phyloP scores from a whole-genome alignment of 2,888 invertebrate genomes.

The Pheosia tremula region DNA sequence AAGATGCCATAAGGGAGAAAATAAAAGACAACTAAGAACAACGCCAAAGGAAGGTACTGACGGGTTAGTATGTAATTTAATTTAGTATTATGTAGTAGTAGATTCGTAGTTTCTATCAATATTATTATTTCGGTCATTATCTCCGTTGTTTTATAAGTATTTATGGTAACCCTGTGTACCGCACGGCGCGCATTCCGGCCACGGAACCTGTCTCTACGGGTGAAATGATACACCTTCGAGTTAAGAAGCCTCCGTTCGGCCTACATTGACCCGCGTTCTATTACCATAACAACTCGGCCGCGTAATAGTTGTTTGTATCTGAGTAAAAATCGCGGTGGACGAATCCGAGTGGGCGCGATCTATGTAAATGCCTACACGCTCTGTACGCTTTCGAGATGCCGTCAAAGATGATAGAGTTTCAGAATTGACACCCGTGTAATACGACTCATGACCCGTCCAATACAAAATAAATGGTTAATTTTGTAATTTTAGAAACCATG shows the following conservation, averaged over 20 bases:
- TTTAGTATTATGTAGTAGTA: no score
- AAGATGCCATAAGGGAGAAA: no score
- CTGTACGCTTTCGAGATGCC: slow-evolving; percentile 73
- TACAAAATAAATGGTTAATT: no score
- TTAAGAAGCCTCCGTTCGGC: slow-evolving; percentile 55
- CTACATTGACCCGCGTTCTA: slow-evolving; percentile 57
- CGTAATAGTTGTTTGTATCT: slow-evolving; percentile 70
- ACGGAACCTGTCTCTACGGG: slow-evolving; percentile 63
- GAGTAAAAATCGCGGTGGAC: slow-evolving; percentile 67
- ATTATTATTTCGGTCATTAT: slow-evolving; percentile 13
- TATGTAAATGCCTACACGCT: slow-evolving; percentile 79
- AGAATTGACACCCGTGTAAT: slow-evolving; percentile 49
- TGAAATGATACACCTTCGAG: slow-evolving; percentile 64
- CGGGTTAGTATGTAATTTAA: no score
- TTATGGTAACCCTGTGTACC: slow-evolving; percentile 2
- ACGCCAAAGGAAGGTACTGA: no score
- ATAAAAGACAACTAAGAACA: no score
- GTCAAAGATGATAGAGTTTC: slow-evolving; percentile 59
- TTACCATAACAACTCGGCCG: slow-evolving; percentile 67
- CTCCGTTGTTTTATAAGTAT: not conserved
- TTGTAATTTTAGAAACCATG: slow-evolving; percentile 2
- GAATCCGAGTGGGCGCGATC: slow-evolving; percentile 70
- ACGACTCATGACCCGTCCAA: no score
- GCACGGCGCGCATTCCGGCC: slow-evolving; percentile 45
- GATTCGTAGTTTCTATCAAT: slow-evolving; percentile 10